phyloP scores from a whole-genome alignment of 1,140 invertebrate genomes.

The Acyrthosiphon pisum region DNA sequence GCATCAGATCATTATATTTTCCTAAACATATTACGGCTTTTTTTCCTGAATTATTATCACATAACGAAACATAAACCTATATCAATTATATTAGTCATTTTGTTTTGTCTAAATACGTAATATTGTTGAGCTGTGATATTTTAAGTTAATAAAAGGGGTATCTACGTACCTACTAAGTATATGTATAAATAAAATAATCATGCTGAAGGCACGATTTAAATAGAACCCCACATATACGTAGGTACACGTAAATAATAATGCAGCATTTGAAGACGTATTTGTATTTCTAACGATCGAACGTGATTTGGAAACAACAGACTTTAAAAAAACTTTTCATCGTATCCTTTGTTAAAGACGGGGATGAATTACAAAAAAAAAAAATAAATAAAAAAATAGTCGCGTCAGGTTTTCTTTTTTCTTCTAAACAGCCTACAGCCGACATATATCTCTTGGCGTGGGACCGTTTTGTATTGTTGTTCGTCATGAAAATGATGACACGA shows the following conservation, averaged over 20 bases:
- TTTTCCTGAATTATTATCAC: not conserved
- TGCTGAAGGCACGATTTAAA: not conserved
- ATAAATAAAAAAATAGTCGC: not conserved
- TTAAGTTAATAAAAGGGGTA: not conserved
- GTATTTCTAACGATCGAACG: not conserved
- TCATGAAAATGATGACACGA: conserved; percentile 28
- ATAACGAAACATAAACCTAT: not conserved
- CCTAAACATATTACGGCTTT: not conserved
- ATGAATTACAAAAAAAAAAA: not conserved
- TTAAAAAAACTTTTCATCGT: not conserved
- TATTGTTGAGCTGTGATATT: not conserved
- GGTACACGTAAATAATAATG: not conserved
- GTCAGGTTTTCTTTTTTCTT: not conserved
- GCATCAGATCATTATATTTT: not conserved
- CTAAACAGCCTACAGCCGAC: not conserved
- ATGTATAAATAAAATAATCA: not conserved
- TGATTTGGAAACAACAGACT: not conserved
- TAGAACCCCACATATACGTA: not conserved
- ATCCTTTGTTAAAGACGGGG: not conserved
- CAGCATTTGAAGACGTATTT: not conserved
- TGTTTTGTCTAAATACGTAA: not conserved
- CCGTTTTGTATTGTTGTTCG: conserved; percentile 27
- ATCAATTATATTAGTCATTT: too few relatives aligned
- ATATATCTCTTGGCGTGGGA: not conserved
- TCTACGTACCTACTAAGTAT: not conserved